Percentiles rank a stretch among this genome's conserved stretches.
Conservation (phyloP, 35 echinoderm and acorn worm species). For the Acanthaster planci region DNA sequence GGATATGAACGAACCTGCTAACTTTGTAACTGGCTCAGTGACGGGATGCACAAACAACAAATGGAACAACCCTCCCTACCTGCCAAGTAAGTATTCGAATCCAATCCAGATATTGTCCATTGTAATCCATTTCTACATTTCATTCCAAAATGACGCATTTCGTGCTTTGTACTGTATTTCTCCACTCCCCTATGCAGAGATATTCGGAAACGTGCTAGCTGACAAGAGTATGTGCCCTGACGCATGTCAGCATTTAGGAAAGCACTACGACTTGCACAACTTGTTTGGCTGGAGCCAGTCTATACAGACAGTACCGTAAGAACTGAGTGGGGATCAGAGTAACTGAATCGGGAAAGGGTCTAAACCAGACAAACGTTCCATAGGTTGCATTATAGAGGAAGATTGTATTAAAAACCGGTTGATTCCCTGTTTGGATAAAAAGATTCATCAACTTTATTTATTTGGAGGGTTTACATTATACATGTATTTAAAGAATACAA, state of each 20-base stretch:
- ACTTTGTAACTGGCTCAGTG: conserved; percentile 71
- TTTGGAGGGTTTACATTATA: too few species aligned
- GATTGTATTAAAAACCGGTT: too few species aligned
- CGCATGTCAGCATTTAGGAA: conserved; percentile 55
- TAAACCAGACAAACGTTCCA: too few species aligned
- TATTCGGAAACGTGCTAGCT: conserved; percentile 53
- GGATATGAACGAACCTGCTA: conserved; percentile 97
- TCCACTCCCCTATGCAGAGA: conserved; percentile 41
- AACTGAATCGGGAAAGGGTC: too few species aligned
- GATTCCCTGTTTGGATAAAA: too few species aligned
- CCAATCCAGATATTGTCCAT: too few species aligned
- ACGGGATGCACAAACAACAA: conserved; percentile 63
- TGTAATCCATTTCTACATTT: too few species aligned
- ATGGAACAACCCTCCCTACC: conserved; percentile 92
- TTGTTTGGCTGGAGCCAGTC: conserved; percentile 80
- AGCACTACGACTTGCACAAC: conserved; percentile 88
- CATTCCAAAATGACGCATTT: too few species aligned
- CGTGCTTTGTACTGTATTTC: too few species aligned
- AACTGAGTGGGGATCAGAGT: background rate
- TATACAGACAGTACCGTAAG: conserved; percentile 72
- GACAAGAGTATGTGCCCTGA: conserved; percentile 82
- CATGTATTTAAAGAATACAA: too few species aligned
- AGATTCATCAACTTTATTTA: too few species aligned
- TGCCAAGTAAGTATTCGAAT: conserved; percentile 66
- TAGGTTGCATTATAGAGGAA: too few species aligned